Evolutionary conservation across 2,797 vertebrate species (phyloP).

Genomic region (Crypturellus tataupa): DNA sequence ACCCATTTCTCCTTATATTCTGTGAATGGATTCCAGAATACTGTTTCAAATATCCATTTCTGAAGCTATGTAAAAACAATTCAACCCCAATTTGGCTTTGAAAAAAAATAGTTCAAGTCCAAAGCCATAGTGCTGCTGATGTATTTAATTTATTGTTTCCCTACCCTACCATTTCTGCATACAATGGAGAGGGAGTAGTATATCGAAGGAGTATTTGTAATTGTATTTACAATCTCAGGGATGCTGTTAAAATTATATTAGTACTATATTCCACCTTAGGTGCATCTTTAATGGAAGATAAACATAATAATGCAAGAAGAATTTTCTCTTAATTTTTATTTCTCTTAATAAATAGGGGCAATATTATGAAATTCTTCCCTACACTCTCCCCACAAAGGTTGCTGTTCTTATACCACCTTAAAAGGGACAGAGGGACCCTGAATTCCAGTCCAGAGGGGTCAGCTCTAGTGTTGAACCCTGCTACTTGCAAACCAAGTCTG

Average conservation of each 20-base stretch:
- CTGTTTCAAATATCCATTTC: neutral
- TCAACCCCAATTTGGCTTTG: neutral
- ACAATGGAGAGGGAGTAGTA: neutral
- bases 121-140: neutral
- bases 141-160: neutral
- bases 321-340: neutral
- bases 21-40: neutral
- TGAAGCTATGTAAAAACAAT: neutral
- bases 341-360: neutral
- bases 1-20: neutral
- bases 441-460: neutral
- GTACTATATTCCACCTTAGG: neutral
- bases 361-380: neutral
- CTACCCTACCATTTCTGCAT: neutral
- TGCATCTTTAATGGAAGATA: neutral
- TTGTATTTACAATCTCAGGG: neutral
- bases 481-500: neutral
- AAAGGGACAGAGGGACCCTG: neutral
- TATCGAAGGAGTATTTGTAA: neutral
- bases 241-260: neutral
- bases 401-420: neutral
- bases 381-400: neutral
- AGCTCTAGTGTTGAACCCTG: neutral
- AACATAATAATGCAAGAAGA: neutral
- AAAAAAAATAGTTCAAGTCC: too few species aligned